These are phyloP conservation scores for Mionectes olivaceus DNA, from an alignment of 2,797 vertebrate species.

Conservation along the genomic window DNA sequence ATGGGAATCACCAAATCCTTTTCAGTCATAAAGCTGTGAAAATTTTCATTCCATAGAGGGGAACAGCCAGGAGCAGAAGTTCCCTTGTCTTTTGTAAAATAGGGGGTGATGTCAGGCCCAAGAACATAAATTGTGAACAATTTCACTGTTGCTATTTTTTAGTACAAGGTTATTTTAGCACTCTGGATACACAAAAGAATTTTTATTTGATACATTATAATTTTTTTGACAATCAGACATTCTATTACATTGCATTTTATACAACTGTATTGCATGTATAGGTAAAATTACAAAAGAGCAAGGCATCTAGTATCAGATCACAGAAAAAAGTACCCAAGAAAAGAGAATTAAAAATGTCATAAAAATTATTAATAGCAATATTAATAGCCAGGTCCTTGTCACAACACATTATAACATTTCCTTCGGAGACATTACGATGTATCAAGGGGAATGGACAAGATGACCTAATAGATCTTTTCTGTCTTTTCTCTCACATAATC, in stretches of 20 bases:
- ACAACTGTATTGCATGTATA: background rate
- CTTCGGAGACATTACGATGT: conserved; percentile 12
- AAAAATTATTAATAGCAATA: conserved; percentile 30
- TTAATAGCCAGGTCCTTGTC: conserved; percentile 30
- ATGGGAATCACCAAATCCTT: background rate
- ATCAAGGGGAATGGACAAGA: conserved; percentile 31
- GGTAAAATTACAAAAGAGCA: background rate
- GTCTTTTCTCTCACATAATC: conserved; percentile 38
- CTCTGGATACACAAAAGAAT: background rate
- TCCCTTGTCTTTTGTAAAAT: background rate
- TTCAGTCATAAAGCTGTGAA: background rate
- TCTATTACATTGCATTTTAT: background rate
- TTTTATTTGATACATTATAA: background rate
- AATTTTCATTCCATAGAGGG: background rate
- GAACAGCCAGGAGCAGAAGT: background rate
- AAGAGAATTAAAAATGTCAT: conserved; percentile 19
- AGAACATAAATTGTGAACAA: background rate
- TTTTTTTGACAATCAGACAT: background rate
- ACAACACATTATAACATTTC: conserved; percentile 26
- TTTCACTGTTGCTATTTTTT: background rate
- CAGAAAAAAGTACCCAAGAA: background rate
- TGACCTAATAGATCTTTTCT: conserved; percentile 38
- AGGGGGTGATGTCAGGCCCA: background rate
- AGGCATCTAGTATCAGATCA: background rate
- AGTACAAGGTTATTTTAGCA: background rate